Evolutionary conservation across 2,888 invertebrate genomes (phyloP).

Genomic region (Nesidiocoris tenuis): DNA sequence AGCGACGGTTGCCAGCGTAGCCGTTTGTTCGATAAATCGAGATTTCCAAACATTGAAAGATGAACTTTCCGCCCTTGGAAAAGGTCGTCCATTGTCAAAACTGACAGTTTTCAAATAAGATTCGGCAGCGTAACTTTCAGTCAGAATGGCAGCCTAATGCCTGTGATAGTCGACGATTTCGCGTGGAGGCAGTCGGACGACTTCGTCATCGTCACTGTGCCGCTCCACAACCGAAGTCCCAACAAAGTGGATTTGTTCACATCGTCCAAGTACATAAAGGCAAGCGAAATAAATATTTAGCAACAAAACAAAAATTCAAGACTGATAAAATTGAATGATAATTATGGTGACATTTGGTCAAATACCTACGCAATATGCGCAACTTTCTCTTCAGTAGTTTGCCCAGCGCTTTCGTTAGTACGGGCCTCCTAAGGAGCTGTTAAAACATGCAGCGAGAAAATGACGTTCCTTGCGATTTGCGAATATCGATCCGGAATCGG

Average conservation of each 20-base stretch:
- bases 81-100: too few species aligned
- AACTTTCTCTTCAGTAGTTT: background rate
- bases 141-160: too few species aligned
- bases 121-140: too few species aligned
- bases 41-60: too few species aligned
- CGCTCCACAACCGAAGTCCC: slow-evolving; percentile 63
- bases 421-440: too few species aligned
- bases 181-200: slow-evolving; percentile 71
- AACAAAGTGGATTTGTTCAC: slow-evolving; percentile 71
- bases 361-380: background rate
- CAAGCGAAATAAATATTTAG: slow-evolving; percentile 49
- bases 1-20: too few species aligned
- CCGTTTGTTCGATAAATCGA: too few species aligned
- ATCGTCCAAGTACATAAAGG: slow-evolving; percentile 69
- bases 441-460: too few species aligned
- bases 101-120: too few species aligned
- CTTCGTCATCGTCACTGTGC: slow-evolving; percentile 64
- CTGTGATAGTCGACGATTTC: slow-evolving; percentile 72
- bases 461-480: too few species aligned
- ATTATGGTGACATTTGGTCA: background rate
- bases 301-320: background rate
- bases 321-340: background rate
- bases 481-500: too few species aligned
- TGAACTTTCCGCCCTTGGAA: too few species aligned
- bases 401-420: background rate